A percentile compares a stretch with the other conserved stretches of the same genome.
phyloP scores from a whole-genome alignment of 2,797 vertebrate species.

The Potorous gilbertii region DNA sequence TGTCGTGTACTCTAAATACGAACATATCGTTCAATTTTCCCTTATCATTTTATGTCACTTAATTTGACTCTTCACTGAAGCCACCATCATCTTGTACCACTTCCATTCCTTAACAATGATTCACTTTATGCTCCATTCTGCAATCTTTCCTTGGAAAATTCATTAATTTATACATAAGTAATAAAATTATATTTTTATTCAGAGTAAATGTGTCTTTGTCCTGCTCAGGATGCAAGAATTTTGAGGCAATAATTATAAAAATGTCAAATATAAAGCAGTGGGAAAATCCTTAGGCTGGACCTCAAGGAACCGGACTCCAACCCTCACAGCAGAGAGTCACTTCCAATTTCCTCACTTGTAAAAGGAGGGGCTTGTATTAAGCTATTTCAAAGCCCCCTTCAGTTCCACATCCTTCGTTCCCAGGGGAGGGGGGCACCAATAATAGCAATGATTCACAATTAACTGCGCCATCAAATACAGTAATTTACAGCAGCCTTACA shows the following conservation, averaged over 20 bases:
- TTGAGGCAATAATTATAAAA: constrained; percentile 25
- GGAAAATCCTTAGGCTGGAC: not conserved
- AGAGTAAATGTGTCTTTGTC: constrained; percentile 34
- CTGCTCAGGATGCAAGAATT: constrained; percentile 28
- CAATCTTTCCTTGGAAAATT: constrained; percentile 15
- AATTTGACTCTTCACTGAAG: not conserved
- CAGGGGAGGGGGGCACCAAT: not conserved
- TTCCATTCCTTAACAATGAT: constrained; percentile 21
- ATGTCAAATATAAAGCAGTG: not conserved
- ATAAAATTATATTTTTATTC: constrained; percentile 36
- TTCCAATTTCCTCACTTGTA: not conserved
- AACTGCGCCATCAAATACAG: too few species aligned
- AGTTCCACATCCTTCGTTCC: not conserved
- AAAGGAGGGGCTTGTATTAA: not conserved
- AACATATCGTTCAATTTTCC: not conserved
- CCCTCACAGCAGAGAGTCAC: not conserved
- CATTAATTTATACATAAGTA: constrained; percentile 22
- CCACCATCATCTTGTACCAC: not conserved
- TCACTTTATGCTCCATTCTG: constrained; percentile 9
- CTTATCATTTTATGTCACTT: not conserved
- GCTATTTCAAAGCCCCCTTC: not conserved
- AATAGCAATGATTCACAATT: not conserved
- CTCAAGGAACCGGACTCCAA: not conserved
- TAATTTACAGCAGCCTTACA: not conserved
- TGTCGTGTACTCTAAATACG: not conserved